These are phyloP conservation scores for Aphidoletes aphidimyza DNA, from an alignment of 2,888 invertebrate genomes.

Conservation along the genomic window DNA sequence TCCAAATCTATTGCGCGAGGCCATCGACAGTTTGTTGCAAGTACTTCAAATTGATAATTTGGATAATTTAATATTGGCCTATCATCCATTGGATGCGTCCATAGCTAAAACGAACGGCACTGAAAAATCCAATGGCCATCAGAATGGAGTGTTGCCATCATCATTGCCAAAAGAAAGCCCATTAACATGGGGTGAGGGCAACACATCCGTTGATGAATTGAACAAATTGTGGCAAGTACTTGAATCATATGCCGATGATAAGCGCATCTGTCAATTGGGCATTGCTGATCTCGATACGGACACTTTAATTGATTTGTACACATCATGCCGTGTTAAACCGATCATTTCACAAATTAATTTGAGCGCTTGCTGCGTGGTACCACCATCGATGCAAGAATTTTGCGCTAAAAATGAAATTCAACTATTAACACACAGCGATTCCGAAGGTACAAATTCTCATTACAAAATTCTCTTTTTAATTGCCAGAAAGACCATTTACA, in stretches of 20 bases:
- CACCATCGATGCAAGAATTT: conserved; percentile 87
- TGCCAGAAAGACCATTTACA: conserved; percentile 8
- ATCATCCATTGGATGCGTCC: conserved; percentile 68
- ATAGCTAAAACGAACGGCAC: conserved; percentile 59
- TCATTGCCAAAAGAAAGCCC: conserved; percentile 58
- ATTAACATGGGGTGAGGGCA: conserved; percentile 68
- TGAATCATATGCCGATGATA: conserved; percentile 75
- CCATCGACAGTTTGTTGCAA: conserved; percentile 77
- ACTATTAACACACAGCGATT: conserved; percentile 94
- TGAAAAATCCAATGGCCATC: conserved; percentile 57
- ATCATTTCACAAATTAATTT: conserved; percentile 92
- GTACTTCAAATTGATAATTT: conserved; percentile 78
- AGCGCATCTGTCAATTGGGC: conserved; percentile 78
- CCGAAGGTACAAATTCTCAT: conserved; percentile 73
- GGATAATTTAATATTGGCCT: conserved; percentile 85
- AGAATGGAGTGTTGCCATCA: conserved; percentile 3
- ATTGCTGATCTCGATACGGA: conserved; percentile 90
- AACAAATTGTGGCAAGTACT: conserved; percentile 81
- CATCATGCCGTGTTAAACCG: conserved; percentile 81
- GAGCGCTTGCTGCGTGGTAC: conserved; percentile 93
- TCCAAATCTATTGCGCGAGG: conserved; percentile 74
- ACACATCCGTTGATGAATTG: conserved; percentile 71
- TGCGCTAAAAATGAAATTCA: conserved; percentile 92
- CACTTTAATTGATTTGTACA: conserved; percentile 78
- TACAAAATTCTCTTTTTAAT: conserved; percentile 53